A percentile compares a stretch with the other conserved stretches of the same genome.
These are phyloP conservation scores for Chrysemys picta DNA, from an alignment of 2,113 vertebrate species.

Conservation along the genomic window DNA sequence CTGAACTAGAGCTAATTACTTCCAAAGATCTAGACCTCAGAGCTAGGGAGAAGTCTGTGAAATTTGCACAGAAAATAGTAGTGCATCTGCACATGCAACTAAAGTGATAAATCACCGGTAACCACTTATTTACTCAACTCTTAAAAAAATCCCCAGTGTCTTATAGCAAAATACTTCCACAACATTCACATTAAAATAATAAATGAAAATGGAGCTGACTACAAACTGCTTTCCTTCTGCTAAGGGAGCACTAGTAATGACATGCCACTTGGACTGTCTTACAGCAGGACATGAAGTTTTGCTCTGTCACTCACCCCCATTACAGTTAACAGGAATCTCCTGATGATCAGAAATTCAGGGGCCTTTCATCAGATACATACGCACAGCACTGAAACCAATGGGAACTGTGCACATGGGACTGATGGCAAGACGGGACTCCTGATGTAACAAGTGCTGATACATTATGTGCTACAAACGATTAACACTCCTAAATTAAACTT, in stretches of 20 bases:
- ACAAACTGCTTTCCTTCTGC: not conserved
- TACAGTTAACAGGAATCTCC: not conserved
- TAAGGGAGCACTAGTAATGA: not conserved
- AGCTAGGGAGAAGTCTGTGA: slow-evolving; percentile 50
- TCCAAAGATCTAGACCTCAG: slow-evolving; percentile 59
- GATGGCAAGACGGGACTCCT: too few species aligned
- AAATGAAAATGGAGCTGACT: not conserved
- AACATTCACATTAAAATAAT: not conserved
- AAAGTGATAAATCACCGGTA: slow-evolving; percentile 22
- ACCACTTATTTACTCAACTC: not conserved
- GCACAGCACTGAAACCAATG: not conserved
- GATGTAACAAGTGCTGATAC: too few species aligned
- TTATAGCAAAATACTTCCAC: not conserved
- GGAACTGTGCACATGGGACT: not conserved
- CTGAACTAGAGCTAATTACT: slow-evolving; percentile 53
- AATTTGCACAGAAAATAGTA: slow-evolving; percentile 59
- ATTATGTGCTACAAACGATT: too few species aligned
- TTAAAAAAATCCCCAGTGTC: not conserved
- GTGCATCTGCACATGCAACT: slow-evolving; percentile 48
- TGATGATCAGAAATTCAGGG: too few species aligned
- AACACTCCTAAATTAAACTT: not conserved
- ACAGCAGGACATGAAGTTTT: not conserved
- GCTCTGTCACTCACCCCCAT: not conserved
- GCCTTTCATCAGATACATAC: not conserved
- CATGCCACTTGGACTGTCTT: not conserved